Conservation (phyloP, 2,888 invertebrate species). For the Steinernema carpocapsae region DNA sequence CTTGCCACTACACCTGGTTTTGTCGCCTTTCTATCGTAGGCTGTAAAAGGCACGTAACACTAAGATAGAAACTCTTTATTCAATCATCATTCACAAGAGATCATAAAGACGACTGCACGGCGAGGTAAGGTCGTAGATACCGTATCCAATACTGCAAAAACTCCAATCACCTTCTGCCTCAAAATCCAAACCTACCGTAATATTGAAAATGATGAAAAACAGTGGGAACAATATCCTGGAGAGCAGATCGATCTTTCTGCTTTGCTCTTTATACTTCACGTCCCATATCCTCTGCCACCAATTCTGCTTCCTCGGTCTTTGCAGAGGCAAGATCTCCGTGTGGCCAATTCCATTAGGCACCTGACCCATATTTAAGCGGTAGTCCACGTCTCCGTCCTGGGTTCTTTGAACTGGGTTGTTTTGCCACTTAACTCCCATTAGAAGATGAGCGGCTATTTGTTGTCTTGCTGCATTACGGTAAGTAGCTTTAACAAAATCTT, state of each 20-base stretch:
- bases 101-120: slow-evolving; percentile 41
- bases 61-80: slow-evolving; percentile 15
- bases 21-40: too few relatives aligned
- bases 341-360: background rate
- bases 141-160: slow-evolving; percentile 54
- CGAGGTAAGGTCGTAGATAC: slow-evolving; percentile 50
- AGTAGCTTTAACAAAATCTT: slow-evolving; percentile 46
- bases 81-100: background rate
- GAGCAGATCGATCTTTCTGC: slow-evolving; percentile 57
- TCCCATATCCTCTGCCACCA: slow-evolving; percentile 51
- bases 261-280: slow-evolving; percentile 53
- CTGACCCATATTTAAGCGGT: background rate
- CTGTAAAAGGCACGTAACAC: too few relatives aligned
- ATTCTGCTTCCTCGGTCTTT: slow-evolving; percentile 1
- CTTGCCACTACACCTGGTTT: too few relatives aligned
- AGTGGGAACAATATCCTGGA: slow-evolving; percentile 59
- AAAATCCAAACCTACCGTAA: slow-evolving; percentile 49
- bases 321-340: background rate
- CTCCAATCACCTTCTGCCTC: background rate
- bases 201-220: slow-evolving; percentile 59
- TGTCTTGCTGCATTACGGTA: slow-evolving; percentile 32
- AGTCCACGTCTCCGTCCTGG: background rate
- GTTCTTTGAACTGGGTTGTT: background rate
- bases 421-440: slow-evolving; percentile 30
- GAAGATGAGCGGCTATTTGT: slow-evolving; percentile 30